phyloP scores from a whole-genome alignment of 2,797 vertebrate genomes.

The Enteromius anoplus region DNA sequence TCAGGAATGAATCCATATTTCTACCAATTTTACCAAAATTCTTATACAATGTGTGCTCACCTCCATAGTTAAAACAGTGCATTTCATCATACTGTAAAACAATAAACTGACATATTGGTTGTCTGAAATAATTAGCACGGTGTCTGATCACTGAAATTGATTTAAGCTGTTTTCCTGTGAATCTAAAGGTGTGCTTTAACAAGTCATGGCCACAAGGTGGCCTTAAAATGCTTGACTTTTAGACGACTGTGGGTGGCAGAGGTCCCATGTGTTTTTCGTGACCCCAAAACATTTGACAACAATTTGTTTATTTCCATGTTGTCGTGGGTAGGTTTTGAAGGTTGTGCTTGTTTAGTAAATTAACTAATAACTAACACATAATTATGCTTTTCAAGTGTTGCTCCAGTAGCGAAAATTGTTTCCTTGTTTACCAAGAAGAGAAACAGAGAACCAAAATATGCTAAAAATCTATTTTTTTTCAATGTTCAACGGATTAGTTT shows the following conservation, averaged over 20 bases:
- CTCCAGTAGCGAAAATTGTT: slow-evolving; percentile 25
- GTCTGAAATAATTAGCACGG: slow-evolving; percentile 8
- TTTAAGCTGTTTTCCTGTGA: slow-evolving; percentile 2
- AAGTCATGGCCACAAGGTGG: slow-evolving; percentile 45
- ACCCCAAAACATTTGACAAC: slow-evolving; percentile 44
- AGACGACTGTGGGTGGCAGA: slow-evolving; percentile 20
- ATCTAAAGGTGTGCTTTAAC: slow-evolving; percentile 7
- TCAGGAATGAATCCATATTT: not conserved
- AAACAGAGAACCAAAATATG: not conserved
- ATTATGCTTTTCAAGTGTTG: slow-evolving; percentile 34
- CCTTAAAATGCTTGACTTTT: slow-evolving; percentile 32
- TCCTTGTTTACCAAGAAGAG: slow-evolving; percentile 17
- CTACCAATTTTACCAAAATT: not conserved
- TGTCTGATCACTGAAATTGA: slow-evolving; percentile 7
- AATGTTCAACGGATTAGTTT: not conserved
- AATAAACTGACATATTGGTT: not conserved
- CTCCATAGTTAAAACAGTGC: not conserved
- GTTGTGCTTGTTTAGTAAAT: slow-evolving; percentile 40
- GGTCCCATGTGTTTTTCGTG: slow-evolving; percentile 19
- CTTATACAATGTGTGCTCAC: not conserved
- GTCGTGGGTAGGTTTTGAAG: slow-evolving; percentile 27
- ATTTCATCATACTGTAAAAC: not conserved
- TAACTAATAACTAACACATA: slow-evolving; percentile 43
- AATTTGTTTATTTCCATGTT: slow-evolving; percentile 45
- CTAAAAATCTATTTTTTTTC: not conserved